Percentiles rank a stretch among this genome's conserved stretches.
Evolutionary conservation across 2,797 vertebrate species (phyloP).

Genomic region (Luscinia luscinia): DNA sequence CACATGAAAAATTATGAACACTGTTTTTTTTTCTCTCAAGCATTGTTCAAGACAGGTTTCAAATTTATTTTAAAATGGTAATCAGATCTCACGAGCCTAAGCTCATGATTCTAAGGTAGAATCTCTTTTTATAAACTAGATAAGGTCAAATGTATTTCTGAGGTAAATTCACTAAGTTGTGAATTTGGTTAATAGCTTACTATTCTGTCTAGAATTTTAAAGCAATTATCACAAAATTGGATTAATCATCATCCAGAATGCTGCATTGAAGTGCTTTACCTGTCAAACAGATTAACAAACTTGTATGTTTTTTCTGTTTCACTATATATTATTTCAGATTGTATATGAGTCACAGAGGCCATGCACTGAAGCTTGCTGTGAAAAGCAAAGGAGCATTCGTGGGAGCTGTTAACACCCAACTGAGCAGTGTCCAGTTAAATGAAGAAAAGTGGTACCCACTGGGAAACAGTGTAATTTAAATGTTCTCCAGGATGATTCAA

Average conservation of each 20-base stretch:
- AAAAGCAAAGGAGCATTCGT: constrained; percentile 84
- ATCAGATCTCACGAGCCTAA: background rate
- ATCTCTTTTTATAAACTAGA: background rate
- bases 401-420: constrained; percentile 81
- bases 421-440: constrained; percentile 74
- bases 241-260: background rate
- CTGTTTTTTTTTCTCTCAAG: background rate
- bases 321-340: constrained; percentile 72
- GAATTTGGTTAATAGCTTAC: background rate
- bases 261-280: background rate
- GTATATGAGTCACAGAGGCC: constrained; percentile 79
- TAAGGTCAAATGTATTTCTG: background rate
- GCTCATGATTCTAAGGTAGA: background rate
- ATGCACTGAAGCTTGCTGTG: constrained; percentile 83
- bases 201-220: background rate
- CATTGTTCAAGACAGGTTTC: background rate
- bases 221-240: background rate
- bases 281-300: background rate
- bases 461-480: constrained; percentile 77
- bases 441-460: constrained; percentile 84
- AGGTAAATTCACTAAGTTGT: background rate
- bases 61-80: background rate
- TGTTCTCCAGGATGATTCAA: background rate
- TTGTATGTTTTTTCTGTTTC: background rate
- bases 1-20: background rate